Conservation (phyloP, 2,888 invertebrate genomes). For the Scaptomyza tumidula region DNA sequence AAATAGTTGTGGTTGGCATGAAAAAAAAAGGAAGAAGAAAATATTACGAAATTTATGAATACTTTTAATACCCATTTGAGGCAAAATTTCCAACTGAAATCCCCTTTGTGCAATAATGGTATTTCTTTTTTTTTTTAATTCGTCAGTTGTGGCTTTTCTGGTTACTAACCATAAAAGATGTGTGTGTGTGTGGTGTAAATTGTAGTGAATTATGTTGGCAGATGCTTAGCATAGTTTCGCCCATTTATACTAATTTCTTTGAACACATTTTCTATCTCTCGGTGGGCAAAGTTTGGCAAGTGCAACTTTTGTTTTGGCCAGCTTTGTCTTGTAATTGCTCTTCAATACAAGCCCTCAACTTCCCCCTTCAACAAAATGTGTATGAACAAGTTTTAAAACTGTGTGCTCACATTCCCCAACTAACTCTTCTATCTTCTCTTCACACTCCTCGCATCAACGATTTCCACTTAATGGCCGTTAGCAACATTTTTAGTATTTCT, state of each 20-base stretch:
- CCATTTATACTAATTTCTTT: conserved; percentile 38
- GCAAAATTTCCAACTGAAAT: background rate
- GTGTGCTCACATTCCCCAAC: conserved; percentile 14
- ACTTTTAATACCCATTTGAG: conserved; percentile 11
- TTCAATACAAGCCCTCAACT: conserved; percentile 38
- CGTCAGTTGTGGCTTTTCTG: conserved; percentile 3
- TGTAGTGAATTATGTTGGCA: conserved; percentile 19
- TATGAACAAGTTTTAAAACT: conserved; percentile 52
- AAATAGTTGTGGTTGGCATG: background rate
- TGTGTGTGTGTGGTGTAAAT: conserved; percentile 7
- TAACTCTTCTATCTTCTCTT: background rate
- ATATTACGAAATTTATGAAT: conserved; percentile 6
- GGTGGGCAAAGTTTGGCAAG: conserved; percentile 39
- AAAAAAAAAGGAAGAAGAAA: no score
- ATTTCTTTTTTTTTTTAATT: background rate
- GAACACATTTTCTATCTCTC: conserved; percentile 32
- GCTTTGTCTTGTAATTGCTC: conserved; percentile 50
- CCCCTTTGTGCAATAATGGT: background rate
- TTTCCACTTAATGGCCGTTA: conserved; percentile 61
- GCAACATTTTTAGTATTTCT: conserved; percentile 48
- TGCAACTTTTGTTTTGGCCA: conserved; percentile 35
- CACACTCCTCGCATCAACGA: conserved; percentile 21
- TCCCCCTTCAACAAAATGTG: conserved; percentile 21
- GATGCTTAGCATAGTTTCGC: conserved; percentile 28
- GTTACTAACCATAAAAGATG: background rate